Percentiles rank a stretch among this genome's conserved stretches.
These are phyloP conservation scores for Alloplasta piceator DNA, from an alignment of 2,888 invertebrate genomes.

Conservation along the genomic window DNA sequence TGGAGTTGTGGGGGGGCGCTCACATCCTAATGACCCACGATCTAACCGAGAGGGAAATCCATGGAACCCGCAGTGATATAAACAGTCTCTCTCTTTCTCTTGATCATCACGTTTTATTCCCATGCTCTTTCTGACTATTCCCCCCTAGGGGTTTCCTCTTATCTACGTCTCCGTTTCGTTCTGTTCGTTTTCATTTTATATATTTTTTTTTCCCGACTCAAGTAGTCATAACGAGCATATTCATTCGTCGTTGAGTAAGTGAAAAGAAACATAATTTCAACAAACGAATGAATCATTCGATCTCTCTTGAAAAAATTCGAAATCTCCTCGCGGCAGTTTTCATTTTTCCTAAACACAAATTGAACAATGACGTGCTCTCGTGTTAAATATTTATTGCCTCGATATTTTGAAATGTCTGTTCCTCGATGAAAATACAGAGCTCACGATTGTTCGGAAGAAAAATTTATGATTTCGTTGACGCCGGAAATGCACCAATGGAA, in stretches of 20 bases:
- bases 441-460: too few species aligned
- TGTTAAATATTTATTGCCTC: too few species aligned
- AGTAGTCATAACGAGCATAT: slow-evolving; percentile 41
- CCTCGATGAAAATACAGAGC: too few species aligned
- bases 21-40: slow-evolving; percentile 56
- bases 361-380: too few species aligned
- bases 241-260: slow-evolving; percentile 19
- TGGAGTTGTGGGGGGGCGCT: slow-evolving; percentile 27
- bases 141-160: slow-evolving; percentile 26
- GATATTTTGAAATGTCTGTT: too few species aligned
- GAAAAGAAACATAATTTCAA: slow-evolving; percentile 77
- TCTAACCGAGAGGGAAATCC: slow-evolving; percentile 61
- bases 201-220: slow-evolving; percentile 22
- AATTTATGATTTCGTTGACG: too few species aligned
- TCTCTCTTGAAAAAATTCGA: slow-evolving; percentile 45
- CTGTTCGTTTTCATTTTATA: slow-evolving; percentile 15
- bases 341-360: too few species aligned
- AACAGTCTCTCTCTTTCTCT: slow-evolving; percentile 48
- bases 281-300: slow-evolving; percentile 74
- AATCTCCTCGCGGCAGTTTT: slow-evolving; percentile 1
- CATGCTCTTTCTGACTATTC: slow-evolving; percentile 47
- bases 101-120: slow-evolving; percentile 59
- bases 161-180: slow-evolving; percentile 17
- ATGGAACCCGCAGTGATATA: slow-evolving; percentile 60
- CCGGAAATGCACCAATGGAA: too few species aligned